phyloP scores from a whole-genome alignment of 2,113 vertebrate species.

The Fulmarus glacialis region DNA sequence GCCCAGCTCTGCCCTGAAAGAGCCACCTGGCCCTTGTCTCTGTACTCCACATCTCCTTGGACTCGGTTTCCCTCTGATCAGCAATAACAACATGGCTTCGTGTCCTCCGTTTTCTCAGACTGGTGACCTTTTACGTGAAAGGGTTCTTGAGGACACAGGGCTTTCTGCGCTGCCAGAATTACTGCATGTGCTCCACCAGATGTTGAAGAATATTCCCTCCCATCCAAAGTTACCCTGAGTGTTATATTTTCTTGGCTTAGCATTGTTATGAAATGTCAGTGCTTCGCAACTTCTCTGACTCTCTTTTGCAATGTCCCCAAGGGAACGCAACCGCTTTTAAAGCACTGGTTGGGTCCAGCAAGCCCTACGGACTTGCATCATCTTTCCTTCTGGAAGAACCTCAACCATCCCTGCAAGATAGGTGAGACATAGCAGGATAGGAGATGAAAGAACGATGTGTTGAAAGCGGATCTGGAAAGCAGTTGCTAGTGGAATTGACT shows the following conservation, averaged over 20 bases:
- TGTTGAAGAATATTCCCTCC: neutral
- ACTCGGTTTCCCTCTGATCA: neutral
- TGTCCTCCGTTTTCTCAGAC: neutral
- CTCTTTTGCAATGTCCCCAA: slow-evolving; percentile 24
- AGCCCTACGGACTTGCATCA: neutral
- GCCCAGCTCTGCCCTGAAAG: neutral
- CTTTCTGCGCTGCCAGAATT: neutral
- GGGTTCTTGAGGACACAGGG: slow-evolving; percentile 24
- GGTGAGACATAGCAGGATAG: neutral
- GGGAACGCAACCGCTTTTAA: neutral
- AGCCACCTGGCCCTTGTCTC: neutral
- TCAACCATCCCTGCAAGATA: neutral
- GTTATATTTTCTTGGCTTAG: slow-evolving; percentile 33
- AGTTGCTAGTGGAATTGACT: neutral
- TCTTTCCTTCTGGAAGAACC: neutral
- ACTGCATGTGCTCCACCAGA: slow-evolving; percentile 31
- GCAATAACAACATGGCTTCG: neutral
- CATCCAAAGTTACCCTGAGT: neutral
- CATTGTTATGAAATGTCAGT: slow-evolving; percentile 52
- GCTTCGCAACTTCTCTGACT: neutral
- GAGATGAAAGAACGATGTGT: neutral
- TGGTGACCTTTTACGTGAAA: neutral
- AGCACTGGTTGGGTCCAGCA: neutral
- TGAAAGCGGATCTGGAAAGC: neutral
- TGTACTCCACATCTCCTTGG: neutral